Conservation (phyloP, 2,113 vertebrate species). For the human (Homo sapiens) region DNA sequence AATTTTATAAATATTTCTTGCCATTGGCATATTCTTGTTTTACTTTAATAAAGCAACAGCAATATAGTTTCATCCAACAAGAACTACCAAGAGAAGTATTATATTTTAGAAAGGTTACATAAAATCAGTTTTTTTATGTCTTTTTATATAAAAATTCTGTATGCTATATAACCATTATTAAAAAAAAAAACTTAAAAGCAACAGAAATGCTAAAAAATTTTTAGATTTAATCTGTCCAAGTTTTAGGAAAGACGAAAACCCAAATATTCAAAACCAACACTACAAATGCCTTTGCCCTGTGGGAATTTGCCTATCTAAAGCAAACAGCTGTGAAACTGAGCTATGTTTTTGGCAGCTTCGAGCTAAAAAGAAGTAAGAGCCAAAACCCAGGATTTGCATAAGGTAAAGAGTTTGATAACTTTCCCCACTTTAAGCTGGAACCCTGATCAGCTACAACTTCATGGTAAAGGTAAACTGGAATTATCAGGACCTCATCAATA, state of each 20-base stretch:
- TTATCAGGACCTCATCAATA: neutral
- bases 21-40: neutral
- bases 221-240: neutral
- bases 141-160: neutral
- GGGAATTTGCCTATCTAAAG: neutral
- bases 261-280: neutral
- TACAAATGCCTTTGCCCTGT: neutral
- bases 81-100: neutral
- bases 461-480: neutral
- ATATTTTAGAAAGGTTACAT: neutral
- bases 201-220: neutral
- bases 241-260: neutral
- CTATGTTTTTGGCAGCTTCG: neutral
- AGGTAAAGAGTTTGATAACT: neutral
- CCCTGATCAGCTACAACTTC: neutral
- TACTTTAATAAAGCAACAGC: neutral
- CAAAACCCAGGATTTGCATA: neutral
- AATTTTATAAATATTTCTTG: slow-evolving; percentile 43
- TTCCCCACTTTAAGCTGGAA: neutral
- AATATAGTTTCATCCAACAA: neutral
- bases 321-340: neutral
- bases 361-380: neutral
- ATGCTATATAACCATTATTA: neutral
- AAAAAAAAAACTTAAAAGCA: neutral
- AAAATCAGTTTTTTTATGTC: neutral